A percentile compares a stretch with the other conserved stretches of the same genome.
Evolutionary conservation across 2,797 vertebrate species (phyloP).

Genomic region (Microctenopoma lineatum): DNA sequence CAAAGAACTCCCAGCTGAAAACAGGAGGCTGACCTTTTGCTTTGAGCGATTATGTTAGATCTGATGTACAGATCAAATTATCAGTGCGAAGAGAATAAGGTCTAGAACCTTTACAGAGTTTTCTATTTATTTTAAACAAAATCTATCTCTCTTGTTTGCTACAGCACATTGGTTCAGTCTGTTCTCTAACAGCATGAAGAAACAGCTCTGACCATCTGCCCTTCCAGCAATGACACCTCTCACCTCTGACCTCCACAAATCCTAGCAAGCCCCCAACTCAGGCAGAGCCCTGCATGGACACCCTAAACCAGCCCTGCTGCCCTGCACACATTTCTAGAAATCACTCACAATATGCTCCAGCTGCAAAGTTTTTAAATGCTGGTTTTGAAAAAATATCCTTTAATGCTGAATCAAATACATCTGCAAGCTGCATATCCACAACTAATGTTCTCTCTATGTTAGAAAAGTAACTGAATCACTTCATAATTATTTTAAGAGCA

Average conservation of each 20-base stretch:
- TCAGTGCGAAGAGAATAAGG: constrained; percentile 22
- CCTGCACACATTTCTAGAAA: constrained; percentile 37
- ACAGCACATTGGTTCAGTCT: constrained; percentile 33
- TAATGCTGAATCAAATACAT: constrained; percentile 23
- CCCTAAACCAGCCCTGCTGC: constrained; percentile 47
- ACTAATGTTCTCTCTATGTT: neutral
- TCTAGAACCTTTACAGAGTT: neutral
- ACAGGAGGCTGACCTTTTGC: constrained; percentile 47
- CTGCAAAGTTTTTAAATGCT: constrained; percentile 22
- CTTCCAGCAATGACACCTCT: constrained; percentile 77
- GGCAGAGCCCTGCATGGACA: constrained; percentile 56
- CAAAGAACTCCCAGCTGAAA: constrained; percentile 36
- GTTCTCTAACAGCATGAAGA: constrained; percentile 71
- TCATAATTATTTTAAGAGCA: neutral
- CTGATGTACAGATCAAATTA: constrained; percentile 50
- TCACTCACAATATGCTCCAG: constrained; percentile 16
- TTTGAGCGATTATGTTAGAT: constrained; percentile 53
- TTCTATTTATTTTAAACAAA: constrained; percentile 10
- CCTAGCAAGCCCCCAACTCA: constrained; percentile 61
- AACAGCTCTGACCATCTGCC: constrained; percentile 80
- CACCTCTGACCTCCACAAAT: constrained; percentile 84
- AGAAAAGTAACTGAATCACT: neutral
- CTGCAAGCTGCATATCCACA: neutral
- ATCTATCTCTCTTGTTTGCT: neutral
- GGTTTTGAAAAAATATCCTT: constrained; percentile 26